Percentiles rank a stretch among this genome's conserved stretches.
phyloP scores from a whole-genome alignment of 1,140 invertebrate species.

The Antheraea pernyi region DNA sequence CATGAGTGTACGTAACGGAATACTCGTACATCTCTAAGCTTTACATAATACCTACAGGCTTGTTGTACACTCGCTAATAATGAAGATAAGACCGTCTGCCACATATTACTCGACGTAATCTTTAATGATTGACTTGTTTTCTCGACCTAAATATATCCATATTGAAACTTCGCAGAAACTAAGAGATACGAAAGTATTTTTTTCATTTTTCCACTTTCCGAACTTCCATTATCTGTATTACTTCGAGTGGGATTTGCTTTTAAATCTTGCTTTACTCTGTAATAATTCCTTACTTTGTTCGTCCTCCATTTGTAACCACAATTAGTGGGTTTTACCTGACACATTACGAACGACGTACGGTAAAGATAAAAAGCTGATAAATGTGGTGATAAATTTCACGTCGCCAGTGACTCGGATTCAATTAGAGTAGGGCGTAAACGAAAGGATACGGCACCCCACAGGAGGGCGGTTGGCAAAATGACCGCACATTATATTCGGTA shows the following conservation, averaged over 20 bases:
- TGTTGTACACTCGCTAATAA: not conserved
- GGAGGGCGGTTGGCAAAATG: constrained; percentile 25
- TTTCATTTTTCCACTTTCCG: not conserved
- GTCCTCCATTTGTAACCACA: constrained; percentile 17
- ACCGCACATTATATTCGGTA: constrained; percentile 26
- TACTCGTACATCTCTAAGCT: not conserved
- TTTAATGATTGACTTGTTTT: constrained; percentile 3
- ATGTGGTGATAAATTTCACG: constrained; percentile 41
- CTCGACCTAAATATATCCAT: not conserved
- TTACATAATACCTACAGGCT: not conserved
- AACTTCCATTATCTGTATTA: not conserved
- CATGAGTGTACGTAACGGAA: not conserved
- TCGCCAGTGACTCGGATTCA: constrained; percentile 39
- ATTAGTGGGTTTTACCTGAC: constrained; percentile 21
- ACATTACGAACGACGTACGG: constrained; percentile 28
- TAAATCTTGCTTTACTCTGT: constrained; percentile 2
- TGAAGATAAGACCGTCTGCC: not conserved
- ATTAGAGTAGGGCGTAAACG: constrained; percentile 33
- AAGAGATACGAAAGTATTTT: not conserved
- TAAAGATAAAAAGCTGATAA: constrained; percentile 39
- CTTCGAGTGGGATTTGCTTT: not conserved
- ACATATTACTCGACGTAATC: not conserved
- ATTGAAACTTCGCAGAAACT: not conserved
- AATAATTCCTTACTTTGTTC: constrained; percentile 15
- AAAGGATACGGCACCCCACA: constrained; percentile 12